Evolutionary conservation across 1,140 invertebrate genomes (phyloP), one percentile per base, ranked within the genome.

Genomic region (Choristoneura fumiferana): DNA sequence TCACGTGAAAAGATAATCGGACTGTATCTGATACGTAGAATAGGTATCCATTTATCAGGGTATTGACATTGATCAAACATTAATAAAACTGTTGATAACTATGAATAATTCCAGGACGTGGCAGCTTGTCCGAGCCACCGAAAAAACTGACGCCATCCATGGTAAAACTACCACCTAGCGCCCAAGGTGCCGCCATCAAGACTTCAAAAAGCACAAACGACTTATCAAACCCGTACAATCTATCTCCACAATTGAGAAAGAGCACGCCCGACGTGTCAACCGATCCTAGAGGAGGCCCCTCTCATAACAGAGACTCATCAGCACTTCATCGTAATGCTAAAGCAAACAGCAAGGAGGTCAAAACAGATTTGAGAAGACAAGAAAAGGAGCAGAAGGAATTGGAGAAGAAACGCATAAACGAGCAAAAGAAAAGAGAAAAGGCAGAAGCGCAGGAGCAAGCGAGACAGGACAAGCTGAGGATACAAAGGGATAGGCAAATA

Each of bases 381-480:
- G 45, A 70, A 12, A 84, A 71, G 55, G 78, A 82, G 57, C 73
- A 84, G 39, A 78, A 73, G 40, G 78, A 73, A 45, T 34, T 72
- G 29, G 72, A 85, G 15, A 83, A 83, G 54, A 64, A 81, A 57
- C 59, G 61, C 58, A 1, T 70, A 12, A 62, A 54, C 0, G 78
- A 84, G 57, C 73, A 78, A 58, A 81, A 78, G 33, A 76, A 78
- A 18, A 71, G 65, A 43, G 76, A 84, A 8, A 80, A 76, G 53
- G 39, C 60, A 18, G 70, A 72, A 35, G 62, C 71, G 13, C 63
- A 79, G 40, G 73, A 82, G 18, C 59, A 70, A 56, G 69, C 64
- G n/a, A 85, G 64, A 65, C 58, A 69, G 38, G 81, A 84, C 39
- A 78, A 82, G 49, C 57, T 76, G 38, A 76, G 58, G 59, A 74